These are phyloP conservation scores for Ciconia boyciana DNA, from an alignment of 2,113 vertebrate species.

Conservation along the genomic window DNA sequence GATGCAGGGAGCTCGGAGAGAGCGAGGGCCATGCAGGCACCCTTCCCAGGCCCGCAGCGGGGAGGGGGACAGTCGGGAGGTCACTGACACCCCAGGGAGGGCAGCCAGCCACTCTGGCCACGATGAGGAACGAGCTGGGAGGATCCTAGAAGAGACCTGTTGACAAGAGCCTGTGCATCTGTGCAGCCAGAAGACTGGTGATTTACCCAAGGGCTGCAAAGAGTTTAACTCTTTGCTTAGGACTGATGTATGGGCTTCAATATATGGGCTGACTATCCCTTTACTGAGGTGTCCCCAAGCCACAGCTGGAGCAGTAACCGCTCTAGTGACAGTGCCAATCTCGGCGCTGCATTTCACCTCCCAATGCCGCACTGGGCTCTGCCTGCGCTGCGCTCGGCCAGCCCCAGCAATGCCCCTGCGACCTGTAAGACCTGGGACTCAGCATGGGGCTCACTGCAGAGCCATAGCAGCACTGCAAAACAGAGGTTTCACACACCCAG, in stretches of 20 bases:
- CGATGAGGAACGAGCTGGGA: not conserved
- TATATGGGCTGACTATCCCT: not conserved
- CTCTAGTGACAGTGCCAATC: not conserved
- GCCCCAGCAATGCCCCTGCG: not conserved
- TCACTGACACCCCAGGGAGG: not conserved
- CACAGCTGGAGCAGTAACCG: not conserved
- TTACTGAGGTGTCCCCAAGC: too few species aligned
- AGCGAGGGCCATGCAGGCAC: not conserved
- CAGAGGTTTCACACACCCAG: not conserved
- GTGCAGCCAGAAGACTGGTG: not conserved
- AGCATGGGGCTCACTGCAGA: rapidly evolving
- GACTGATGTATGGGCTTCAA: not conserved
- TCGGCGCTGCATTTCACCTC: not conserved
- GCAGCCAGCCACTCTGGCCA: not conserved
- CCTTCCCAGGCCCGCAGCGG: rapidly evolving
- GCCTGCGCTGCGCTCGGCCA: rapidly evolving
- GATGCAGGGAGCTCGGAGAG: not conserved
- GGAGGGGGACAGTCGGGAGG: rapidly evolving
- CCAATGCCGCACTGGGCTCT: rapidly evolving
- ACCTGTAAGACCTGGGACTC: not conserved
- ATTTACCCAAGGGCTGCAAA: not conserved
- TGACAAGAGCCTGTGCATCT: not conserved
- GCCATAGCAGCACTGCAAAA: rapidly evolving
- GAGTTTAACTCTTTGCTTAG: not conserved
- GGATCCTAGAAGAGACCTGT: not conserved